These are phyloP conservation scores for Morinoia aosen DNA, from an alignment of 2,888 invertebrate genomes.

Conservation along the genomic window DNA sequence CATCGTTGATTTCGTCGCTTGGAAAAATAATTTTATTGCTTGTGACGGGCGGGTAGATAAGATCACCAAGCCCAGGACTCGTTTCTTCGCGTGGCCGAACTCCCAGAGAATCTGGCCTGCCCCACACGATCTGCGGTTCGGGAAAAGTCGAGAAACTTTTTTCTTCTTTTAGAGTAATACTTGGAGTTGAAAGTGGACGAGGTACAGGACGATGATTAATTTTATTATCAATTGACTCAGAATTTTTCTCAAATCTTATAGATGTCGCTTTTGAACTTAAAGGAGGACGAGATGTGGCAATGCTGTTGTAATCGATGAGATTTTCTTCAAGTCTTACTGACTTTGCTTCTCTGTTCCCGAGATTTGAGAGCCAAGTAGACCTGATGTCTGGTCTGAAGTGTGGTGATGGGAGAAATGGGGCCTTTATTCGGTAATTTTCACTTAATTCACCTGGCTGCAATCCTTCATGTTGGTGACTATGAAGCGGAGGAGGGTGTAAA, in stretches of 20 bases:
- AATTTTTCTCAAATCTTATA: not conserved
- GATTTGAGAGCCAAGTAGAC: not conserved
- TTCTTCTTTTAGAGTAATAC: not conserved
- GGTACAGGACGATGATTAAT: not conserved
- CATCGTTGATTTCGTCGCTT: not conserved
- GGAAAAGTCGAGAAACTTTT: not conserved
- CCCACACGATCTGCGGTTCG: not conserved
- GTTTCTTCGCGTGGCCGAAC: not conserved
- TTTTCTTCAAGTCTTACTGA: not conserved
- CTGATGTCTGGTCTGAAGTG: not conserved
- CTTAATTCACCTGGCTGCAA: not conserved
- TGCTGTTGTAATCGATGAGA: not conserved
- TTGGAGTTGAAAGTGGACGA: not conserved
- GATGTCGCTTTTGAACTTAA: not conserved
- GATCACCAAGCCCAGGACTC: not conserved
- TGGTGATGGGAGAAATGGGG: not conserved
- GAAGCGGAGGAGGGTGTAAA: not conserved
- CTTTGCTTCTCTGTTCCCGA: not conserved
- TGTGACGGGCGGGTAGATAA: not conserved
- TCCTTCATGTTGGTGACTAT: not conserved
- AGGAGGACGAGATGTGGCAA: not conserved
- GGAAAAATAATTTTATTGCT: not conserved
- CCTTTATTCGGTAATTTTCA: not conserved
- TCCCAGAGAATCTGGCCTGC: not conserved
- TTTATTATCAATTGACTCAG: not conserved